Percentiles rank a stretch among this genome's conserved stretches.
Conservation (phyloP, 2,797 vertebrate genomes). For the Babyrousa celebensis region DNA sequence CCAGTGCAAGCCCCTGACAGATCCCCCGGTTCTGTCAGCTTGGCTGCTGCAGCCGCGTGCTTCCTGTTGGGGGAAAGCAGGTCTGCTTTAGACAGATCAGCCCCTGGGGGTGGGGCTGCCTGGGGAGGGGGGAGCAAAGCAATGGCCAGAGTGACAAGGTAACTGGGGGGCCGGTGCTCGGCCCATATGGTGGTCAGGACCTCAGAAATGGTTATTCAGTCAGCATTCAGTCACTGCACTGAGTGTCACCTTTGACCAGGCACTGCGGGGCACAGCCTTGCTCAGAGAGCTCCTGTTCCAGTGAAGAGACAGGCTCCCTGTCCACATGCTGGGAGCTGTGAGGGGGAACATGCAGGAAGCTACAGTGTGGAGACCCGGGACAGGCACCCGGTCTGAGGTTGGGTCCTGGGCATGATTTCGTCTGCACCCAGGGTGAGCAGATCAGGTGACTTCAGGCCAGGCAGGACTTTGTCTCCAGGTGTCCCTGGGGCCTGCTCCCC, state of each 20-base stretch:
- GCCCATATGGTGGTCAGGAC: not conserved
- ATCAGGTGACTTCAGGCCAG: not conserved
- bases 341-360: not conserved
- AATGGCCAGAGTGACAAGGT: not conserved
- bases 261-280: not conserved
- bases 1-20: constrained; percentile 63
- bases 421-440: not conserved
- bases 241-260: too few species aligned
- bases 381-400: not conserved
- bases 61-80: constrained; percentile 47
- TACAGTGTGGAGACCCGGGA: not conserved
- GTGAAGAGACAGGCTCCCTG: not conserved
- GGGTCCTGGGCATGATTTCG: not conserved
- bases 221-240: not conserved
- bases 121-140: not conserved
- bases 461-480: not conserved
- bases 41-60: fast-evolving
- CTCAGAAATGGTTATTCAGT: not conserved
- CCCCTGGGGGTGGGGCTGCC: not conserved
- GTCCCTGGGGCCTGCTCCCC: not conserved
- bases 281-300: not conserved
- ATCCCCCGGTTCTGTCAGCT: constrained; percentile 52
- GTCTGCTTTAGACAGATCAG: not conserved
- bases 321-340: not conserved
- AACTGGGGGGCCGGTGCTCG: not conserved